phyloP scores from a whole-genome alignment of 2,888 invertebrate genomes.

The Athalia rosae region DNA sequence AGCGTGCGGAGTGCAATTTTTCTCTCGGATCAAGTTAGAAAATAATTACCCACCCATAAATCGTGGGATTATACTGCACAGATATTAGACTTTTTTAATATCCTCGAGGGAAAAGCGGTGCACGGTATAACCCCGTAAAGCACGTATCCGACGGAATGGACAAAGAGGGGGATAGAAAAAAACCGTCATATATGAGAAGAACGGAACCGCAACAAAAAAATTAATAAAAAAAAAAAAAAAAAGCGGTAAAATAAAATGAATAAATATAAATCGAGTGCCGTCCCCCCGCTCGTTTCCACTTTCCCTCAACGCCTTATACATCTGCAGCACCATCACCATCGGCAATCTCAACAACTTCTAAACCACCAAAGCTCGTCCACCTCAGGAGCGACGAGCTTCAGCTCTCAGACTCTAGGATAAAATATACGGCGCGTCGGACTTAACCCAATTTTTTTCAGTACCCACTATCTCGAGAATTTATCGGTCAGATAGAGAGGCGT shows the following conservation, averaged over 20 bases:
- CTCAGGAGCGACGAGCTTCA: background rate
- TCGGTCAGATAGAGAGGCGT: slow-evolving; percentile 55
- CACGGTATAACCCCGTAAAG: slow-evolving; percentile 38
- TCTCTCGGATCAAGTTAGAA: slow-evolving; percentile 42
- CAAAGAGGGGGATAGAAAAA: background rate
- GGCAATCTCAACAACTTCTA: slow-evolving; percentile 40
- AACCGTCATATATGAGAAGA: background rate
- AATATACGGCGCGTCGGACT: slow-evolving; percentile 55
- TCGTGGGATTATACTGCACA: slow-evolving; percentile 48
- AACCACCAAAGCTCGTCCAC: slow-evolving; percentile 1
- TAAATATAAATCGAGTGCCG: slow-evolving; percentile 16
- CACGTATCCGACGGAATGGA: slow-evolving; percentile 30
- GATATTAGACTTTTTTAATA: slow-evolving; percentile 49
- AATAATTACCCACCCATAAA: slow-evolving; percentile 62
- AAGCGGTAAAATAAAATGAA: background rate
- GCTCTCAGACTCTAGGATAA: slow-evolving; percentile 54
- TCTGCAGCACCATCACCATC: slow-evolving; percentile 48
- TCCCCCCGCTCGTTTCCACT: slow-evolving; percentile 2
- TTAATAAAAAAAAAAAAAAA: no score
- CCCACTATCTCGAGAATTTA: slow-evolving; percentile 58
- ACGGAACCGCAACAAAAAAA: no score
- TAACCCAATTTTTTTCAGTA: slow-evolving; percentile 62
- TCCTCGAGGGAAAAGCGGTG: slow-evolving; percentile 1
- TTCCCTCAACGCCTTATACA: slow-evolving; percentile 19
- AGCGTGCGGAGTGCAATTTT: slow-evolving; percentile 7